A percentile compares a stretch with the other conserved stretches of the same genome.
These are phyloP conservation scores for Sciurus carolinensis DNA, from an alignment of 2,797 vertebrate species.

Conservation along the genomic window DNA sequence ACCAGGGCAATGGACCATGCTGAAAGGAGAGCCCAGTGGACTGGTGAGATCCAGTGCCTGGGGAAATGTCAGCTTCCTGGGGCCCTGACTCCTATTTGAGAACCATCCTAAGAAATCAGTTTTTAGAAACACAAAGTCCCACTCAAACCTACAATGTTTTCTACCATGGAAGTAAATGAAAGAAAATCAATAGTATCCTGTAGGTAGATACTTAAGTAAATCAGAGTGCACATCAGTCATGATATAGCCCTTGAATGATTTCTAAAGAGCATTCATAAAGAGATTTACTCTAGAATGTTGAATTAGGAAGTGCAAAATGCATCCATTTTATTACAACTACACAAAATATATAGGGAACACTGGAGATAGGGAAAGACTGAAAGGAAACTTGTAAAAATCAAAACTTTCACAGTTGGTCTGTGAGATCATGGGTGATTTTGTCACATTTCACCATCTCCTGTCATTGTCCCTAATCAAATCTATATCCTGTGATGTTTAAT, in stretches of 20 bases:
- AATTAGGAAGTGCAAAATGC: not conserved
- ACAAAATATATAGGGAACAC: not conserved
- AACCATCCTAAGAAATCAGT: not conserved
- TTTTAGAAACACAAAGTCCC: not conserved
- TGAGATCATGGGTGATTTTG: not conserved
- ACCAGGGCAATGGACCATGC: accelerated
- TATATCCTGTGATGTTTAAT: not conserved
- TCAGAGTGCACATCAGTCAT: no score
- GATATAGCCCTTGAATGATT: no score
- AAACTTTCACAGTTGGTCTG: not conserved
- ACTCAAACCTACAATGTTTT: no score
- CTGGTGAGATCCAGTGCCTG: not conserved
- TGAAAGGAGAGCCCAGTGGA: not conserved
- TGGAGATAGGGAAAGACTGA: accelerated
- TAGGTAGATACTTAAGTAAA: not conserved
- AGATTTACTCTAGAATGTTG: not conserved
- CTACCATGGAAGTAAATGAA: not conserved
- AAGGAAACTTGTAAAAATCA: not conserved
- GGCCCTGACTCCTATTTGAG: not conserved
- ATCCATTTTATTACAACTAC: accelerated
- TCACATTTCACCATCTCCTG: not conserved
- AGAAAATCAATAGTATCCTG: not conserved
- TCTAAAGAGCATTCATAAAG: not conserved
- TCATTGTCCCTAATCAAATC: no score
- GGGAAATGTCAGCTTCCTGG: accelerated